phyloP scores from a whole-genome alignment of 2,888 invertebrate genomes.

The Tipula vernalis region DNA sequence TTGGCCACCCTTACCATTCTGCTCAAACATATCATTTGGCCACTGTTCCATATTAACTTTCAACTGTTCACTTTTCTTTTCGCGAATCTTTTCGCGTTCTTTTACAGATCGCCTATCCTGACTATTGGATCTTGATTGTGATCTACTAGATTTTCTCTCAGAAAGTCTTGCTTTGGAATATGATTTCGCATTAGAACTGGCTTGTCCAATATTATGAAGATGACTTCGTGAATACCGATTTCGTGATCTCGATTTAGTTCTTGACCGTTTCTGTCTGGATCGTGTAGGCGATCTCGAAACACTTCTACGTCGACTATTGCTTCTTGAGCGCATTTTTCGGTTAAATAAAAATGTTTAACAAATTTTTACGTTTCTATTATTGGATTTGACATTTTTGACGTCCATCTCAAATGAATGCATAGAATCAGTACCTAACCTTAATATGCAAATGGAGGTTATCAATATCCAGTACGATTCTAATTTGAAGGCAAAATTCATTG shows the following conservation, averaged over 20 bases:
- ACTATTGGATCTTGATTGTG: neutral
- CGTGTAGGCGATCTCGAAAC: neutral
- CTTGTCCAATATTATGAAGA: neutral
- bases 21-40: slow-evolving; percentile 26
- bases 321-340: neutral
- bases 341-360: neutral
- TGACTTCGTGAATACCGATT: neutral
- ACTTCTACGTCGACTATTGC: neutral
- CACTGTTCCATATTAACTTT: slow-evolving; percentile 21
- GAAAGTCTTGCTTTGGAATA: neutral
- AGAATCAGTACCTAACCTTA: too few relatives aligned
- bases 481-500: too few relatives aligned
- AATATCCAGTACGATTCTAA: too few relatives aligned
- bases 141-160: neutral
- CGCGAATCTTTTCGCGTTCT: neutral
- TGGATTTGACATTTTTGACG: neutral
- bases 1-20: slow-evolving; percentile 13
- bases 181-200: neutral
- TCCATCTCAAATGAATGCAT: too few relatives aligned
- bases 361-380: neutral
- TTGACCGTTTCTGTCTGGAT: neutral
- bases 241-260: neutral
- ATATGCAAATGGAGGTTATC: too few relatives aligned
- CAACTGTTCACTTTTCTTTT: neutral
- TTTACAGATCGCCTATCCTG: neutral